phyloP scores from a whole-genome alignment of 1,140 invertebrate species.

The Rhagoletis pomonella region DNA sequence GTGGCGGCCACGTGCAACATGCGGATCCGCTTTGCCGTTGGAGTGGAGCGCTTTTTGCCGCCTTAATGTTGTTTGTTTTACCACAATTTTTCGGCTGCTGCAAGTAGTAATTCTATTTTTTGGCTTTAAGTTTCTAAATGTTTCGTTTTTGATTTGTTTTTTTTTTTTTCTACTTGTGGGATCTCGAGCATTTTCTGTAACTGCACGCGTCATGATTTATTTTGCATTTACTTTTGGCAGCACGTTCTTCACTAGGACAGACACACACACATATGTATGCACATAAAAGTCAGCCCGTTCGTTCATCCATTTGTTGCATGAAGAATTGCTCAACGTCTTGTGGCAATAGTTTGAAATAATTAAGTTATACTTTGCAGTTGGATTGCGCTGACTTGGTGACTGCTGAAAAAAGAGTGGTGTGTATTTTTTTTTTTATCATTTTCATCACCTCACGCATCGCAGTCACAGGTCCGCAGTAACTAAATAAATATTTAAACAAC shows the following conservation, averaged over 20 bases:
- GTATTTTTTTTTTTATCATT: background rate
- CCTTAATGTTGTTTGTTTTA: conserved; percentile 39
- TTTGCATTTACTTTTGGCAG: conserved; percentile 49
- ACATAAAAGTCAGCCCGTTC: background rate
- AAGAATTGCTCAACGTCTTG: conserved; percentile 43
- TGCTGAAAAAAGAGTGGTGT: background rate
- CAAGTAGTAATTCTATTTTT: background rate
- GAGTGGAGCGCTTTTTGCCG: background rate
- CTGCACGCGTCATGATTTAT: conserved; percentile 52
- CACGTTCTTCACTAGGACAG: conserved; percentile 19
- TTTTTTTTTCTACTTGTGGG: background rate
- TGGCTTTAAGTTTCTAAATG: background rate
- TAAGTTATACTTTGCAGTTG: conserved; percentile 29
- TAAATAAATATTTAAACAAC: conserved; percentile 1
- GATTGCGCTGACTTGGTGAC: conserved; percentile 19
- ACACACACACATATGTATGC: background rate
- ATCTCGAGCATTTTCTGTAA: conserved; percentile 42
- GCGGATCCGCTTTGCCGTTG: background rate
- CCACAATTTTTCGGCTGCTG: background rate
- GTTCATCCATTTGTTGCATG: conserved; percentile 35
- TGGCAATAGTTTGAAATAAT: conserved; percentile 49
- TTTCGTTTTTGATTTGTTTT: background rate
- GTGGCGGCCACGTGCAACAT: conserved; percentile 17
- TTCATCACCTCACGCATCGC: background rate
- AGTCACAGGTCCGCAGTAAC: background rate